Conservation (phyloP, 2,888 invertebrate species). For the Drosophila barbarae region DNA sequence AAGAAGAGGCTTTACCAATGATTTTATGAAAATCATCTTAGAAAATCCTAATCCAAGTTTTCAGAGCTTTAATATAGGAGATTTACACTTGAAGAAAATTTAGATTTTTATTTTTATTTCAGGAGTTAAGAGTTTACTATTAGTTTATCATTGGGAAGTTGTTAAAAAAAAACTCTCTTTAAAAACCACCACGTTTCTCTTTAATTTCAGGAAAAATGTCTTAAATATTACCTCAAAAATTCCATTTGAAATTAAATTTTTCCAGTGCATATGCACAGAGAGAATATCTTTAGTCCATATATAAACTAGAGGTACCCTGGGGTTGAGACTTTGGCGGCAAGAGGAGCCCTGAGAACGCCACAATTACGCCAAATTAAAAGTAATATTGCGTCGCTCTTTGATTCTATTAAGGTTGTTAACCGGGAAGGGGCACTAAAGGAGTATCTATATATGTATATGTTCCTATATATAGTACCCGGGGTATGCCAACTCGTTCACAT, state of each 20-base stretch:
- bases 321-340: neutral
- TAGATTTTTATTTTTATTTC: too few relatives aligned
- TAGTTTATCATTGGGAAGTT: too few relatives aligned
- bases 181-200: too few relatives aligned
- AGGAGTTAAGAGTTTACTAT: too few relatives aligned
- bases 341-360: slow-evolving; percentile 28
- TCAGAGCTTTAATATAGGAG: too few relatives aligned
- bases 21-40: too few relatives aligned
- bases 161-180: too few relatives aligned
- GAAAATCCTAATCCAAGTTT: too few relatives aligned
- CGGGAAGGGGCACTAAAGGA: slow-evolving; percentile 9
- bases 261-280: neutral
- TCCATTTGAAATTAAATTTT: neutral
- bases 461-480: slow-evolving; percentile 11
- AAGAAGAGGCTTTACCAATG: too few relatives aligned
- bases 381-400: slow-evolving; percentile 66
- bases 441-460: neutral
- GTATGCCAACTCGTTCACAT: slow-evolving; percentile 43
- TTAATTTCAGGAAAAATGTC: neutral
- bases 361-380: slow-evolving; percentile 70
- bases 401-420: slow-evolving; percentile 71
- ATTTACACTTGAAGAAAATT: too few relatives aligned
- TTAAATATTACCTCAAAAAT: neutral
- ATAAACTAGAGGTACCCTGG: neutral
- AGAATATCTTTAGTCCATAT: neutral